Base-by-base conservation (phyloP, 1,140 invertebrate genomes). In the Caenorhabditis latens region DNA sequence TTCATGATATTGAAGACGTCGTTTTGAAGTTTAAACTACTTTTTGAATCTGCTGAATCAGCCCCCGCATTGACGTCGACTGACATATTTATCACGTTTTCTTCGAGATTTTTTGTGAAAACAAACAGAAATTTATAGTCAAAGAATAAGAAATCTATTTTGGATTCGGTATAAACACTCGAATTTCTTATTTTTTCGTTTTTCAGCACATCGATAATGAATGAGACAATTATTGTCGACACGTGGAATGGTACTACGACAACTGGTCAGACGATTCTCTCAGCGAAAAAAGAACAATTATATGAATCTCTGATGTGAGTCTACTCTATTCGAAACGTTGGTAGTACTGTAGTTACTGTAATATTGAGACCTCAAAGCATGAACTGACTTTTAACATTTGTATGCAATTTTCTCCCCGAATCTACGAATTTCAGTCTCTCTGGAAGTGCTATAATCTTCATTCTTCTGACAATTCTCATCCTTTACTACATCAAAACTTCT, bases 401-500 rank as follows among this genome's bases (percentile, higher is more conserved):
- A 8, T 11, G 13, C 9, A 14, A 11, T 14, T 53, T 53, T 53
- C 4, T 53, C 2, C 50, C 50, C 5, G 9, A 53, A 53, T 14
- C 32, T 67, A 14, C n/a, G 46, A 53, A 50, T 79, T 79, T 79
- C 71, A 79, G 71, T 13, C 46, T 79, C 11, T 79, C 71, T 50
- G 71, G 71, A 48, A 50, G 71, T 50, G 43, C 46, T 7, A 79
- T 79, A 48, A 50, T 79, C 40, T 79, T 50, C 71, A 79, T 79
- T 21, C 14, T 79, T 5, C 46, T 79, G 71, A 46, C 71, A 21
- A 79, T 79, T 50, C 46, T 79, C 19, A 79, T 79, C 46, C n/a
- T 79, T 11, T 79, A 79, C 46, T 79, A 50, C 71, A 50, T 79
- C 43, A 79, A 79, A 79, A 79, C 71, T 21, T 79, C 71, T 50